Percentiles rank a stretch among this genome's conserved stretches.
Evolutionary conservation across 2,797 vertebrate species (phyloP).

Genomic region (Alca torda): DNA sequence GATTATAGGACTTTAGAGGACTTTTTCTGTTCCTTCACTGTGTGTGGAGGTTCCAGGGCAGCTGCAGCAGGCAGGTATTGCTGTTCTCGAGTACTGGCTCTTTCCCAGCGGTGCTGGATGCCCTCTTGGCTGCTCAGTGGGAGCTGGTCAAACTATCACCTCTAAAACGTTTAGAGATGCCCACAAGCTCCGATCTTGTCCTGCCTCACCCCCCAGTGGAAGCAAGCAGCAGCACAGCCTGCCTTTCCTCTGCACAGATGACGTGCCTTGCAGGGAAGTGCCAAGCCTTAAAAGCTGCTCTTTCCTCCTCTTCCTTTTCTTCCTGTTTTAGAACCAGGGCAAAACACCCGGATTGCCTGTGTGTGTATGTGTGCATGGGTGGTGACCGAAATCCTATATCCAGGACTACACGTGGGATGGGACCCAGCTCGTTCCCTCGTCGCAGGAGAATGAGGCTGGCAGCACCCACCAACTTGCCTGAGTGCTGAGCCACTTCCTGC

Average conservation of each 20-base stretch:
- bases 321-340: neutral
- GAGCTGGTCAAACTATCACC: neutral
- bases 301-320: neutral
- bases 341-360: neutral
- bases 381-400: neutral
- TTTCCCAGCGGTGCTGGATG: neutral
- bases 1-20: neutral
- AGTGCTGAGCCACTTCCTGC: rapidly evolving
- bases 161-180: rapidly evolving
- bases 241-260: neutral
- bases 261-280: neutral
- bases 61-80: neutral
- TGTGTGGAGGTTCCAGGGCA: neutral
- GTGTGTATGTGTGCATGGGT: neutral
- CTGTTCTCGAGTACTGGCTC: neutral
- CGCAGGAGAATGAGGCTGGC: neutral
- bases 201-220: conserved; percentile 47
- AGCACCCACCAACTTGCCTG: neutral
- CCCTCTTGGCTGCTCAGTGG: neutral
- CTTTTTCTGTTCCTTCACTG: neutral
- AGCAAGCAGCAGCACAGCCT: neutral
- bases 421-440: neutral
- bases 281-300: neutral
- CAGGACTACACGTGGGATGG: neutral
- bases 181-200: neutral